Percentiles rank a stretch among this genome's conserved stretches.
These are phyloP conservation scores for Pocillopora damicornis DNA, from an alignment of 64 coral and sea anemone genomes.

Conservation along the genomic window DNA sequence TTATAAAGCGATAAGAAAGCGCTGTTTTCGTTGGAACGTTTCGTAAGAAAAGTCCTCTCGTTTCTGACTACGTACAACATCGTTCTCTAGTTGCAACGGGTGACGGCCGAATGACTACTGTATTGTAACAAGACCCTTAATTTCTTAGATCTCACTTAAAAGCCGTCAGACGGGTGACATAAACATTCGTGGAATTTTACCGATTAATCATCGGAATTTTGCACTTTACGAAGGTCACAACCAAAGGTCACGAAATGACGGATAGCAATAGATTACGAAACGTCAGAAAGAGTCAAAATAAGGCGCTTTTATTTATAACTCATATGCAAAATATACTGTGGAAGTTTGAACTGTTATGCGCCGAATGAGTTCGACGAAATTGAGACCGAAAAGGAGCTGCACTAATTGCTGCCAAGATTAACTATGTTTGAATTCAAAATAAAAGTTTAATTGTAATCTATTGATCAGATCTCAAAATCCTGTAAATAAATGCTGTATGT, in stretches of 20 bases:
- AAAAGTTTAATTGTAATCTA: background rate
- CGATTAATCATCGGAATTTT: slow-evolving; percentile 17
- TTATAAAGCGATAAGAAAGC: no score
- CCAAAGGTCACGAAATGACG: background rate
- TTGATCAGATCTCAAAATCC: background rate
- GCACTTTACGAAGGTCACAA: background rate
- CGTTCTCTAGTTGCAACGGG: no score
- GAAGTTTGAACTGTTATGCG: background rate
- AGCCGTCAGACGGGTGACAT: no score
- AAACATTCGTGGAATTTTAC: slow-evolving; percentile 5
- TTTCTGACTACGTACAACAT: no score
- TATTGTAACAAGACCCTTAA: no score
- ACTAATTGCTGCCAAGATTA: background rate
- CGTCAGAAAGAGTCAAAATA: background rate
- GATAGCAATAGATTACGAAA: background rate
- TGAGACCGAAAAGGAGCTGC: background rate
- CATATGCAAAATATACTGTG: background rate
- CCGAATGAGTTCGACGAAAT: background rate
- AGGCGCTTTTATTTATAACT: background rate
- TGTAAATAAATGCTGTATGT: background rate
- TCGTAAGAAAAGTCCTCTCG: no score
- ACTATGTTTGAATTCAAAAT: background rate
- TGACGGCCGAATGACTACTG: no score
- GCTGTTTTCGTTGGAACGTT: no score
- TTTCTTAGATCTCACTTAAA: background rate